Percentiles rank a stretch among this genome's conserved stretches.
These are phyloP conservation scores for Nymphalis io DNA, from an alignment of 1,140 invertebrate species.

Conservation along the genomic window DNA sequence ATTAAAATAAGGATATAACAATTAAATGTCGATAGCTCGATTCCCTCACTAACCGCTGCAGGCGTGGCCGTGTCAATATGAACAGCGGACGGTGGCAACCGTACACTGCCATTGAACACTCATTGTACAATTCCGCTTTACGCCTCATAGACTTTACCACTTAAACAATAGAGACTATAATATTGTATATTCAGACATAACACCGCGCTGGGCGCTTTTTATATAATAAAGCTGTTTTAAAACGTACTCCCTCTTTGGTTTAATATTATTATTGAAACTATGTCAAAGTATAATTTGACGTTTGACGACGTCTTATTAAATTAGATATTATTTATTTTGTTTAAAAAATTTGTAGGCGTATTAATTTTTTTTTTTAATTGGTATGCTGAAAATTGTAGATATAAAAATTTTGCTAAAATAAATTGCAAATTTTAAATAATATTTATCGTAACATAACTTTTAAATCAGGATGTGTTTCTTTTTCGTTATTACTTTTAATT, in stretches of 20 bases:
- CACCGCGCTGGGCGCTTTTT: not conserved
- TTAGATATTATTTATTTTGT: no score
- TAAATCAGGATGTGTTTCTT: no score
- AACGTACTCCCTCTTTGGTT: not conserved
- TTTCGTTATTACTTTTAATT: no score
- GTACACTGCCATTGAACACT: constrained; percentile 31
- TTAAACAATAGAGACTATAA: not conserved
- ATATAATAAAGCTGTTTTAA: not conserved
- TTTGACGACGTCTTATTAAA: no score
- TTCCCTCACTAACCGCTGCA: constrained; percentile 21
- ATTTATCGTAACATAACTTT: no score
- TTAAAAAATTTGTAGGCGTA: no score
- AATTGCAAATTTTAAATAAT: no score
- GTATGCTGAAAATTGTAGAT: no score
- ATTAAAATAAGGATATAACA: no score
- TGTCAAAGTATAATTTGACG: no score
- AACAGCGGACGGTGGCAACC: constrained; percentile 36
- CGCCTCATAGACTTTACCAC: constrained; percentile 4
- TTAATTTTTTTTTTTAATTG: no score
- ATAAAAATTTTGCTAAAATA: no score
- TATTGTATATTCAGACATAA: not conserved
- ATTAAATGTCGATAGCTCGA: not conserved
- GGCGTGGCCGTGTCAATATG: constrained; percentile 40
- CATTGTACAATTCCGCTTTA: constrained; percentile 19
- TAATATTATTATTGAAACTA: not conserved